These are phyloP conservation scores for Motacilla tschutschensis DNA, from an alignment of 2,113 vertebrate species.

Conservation along the genomic window DNA sequence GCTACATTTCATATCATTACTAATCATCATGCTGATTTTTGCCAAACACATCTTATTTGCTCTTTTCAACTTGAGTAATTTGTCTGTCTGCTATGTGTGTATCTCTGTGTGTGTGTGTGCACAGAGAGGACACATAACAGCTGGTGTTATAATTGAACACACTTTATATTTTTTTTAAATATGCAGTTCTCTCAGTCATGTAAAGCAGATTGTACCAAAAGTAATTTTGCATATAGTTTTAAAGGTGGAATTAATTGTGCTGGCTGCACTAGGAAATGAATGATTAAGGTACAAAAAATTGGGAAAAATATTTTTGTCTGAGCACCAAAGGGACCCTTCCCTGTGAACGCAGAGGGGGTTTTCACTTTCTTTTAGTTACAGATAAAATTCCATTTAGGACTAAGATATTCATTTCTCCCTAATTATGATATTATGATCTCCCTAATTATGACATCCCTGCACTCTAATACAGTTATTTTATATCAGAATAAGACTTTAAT, in stretches of 20 bases:
- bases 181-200: background rate
- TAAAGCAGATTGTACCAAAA: background rate
- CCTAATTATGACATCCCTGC: fast-evolving
- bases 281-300: background rate
- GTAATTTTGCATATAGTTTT: background rate
- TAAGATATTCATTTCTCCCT: background rate
- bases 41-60: background rate
- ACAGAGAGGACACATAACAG: background rate
- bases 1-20: background rate
- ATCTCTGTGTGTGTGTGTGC: fast-evolving
- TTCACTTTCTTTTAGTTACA: background rate
- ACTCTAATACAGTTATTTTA: background rate
- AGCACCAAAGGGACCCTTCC: background rate
- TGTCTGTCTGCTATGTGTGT: background rate
- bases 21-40: background rate
- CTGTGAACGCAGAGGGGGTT: fast-evolving
- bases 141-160: background rate
- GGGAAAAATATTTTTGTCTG: background rate
- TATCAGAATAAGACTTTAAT: background rate
- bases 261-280: background rate
- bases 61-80: background rate
- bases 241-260: background rate
- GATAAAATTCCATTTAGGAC: background rate
- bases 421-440: background rate
- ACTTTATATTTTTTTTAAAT: background rate